Conservation (phyloP, 2,888 invertebrate genomes). For the Drosophila anomalipes region DNA sequence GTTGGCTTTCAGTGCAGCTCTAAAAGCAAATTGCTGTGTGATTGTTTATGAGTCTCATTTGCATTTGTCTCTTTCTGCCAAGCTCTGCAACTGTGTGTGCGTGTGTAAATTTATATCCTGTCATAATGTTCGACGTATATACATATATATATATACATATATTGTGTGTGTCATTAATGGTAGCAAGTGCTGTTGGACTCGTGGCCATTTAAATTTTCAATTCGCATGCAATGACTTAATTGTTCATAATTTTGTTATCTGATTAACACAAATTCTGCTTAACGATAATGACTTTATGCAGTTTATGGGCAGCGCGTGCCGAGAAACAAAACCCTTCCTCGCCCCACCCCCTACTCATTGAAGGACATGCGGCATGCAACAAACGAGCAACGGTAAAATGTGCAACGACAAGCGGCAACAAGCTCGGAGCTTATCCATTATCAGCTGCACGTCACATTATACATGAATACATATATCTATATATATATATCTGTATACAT, state of each 20-base stretch:
- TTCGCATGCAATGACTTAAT: conserved; percentile 81
- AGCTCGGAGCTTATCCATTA: conserved; percentile 63
- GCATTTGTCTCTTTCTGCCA: conserved; percentile 38
- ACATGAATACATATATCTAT: conserved; percentile 8
- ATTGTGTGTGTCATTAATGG: conserved; percentile 52
- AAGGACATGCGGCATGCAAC: conserved; percentile 27
- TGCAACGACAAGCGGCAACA: conserved; percentile 15
- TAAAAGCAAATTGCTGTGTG: conserved; percentile 4
- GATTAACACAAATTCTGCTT: conserved; percentile 81
- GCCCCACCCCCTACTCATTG: neutral
- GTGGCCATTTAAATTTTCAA: conserved; percentile 74
- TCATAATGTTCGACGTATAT: conserved; percentile 21
- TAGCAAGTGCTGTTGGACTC: conserved; percentile 23
- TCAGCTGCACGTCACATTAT: conserved; percentile 63
- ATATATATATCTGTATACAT: neutral
- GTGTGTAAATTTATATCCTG: conserved; percentile 12
- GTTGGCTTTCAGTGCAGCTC: neutral
- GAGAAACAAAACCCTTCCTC: conserved; percentile 16
- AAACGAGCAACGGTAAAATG: conserved; percentile 17
- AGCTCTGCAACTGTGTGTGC: neutral
- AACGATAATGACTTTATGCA: conserved; percentile 81
- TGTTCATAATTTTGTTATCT: conserved; percentile 81
- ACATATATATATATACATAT: neutral
- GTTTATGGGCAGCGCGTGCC: conserved; percentile 74
- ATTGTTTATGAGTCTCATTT: conserved; percentile 56